A percentile compares a stretch with the other conserved stretches of the same genome.
These are phyloP conservation scores for Spea multiplicata DNA, from an alignment of 2,113 vertebrate species.

Conservation along the genomic window DNA sequence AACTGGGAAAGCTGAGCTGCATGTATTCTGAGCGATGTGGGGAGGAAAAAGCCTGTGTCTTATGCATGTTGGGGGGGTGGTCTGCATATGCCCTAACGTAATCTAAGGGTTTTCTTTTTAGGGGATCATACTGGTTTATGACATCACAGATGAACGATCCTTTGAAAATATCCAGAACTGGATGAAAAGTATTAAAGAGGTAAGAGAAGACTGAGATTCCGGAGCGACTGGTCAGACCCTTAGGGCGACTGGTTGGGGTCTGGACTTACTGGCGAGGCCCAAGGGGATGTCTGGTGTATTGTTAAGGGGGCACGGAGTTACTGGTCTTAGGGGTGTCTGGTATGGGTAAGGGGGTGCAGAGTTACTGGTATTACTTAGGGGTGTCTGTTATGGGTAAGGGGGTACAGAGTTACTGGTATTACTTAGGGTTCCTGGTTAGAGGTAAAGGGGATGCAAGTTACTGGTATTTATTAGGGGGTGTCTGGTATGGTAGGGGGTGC, in stretches of 20 bases:
- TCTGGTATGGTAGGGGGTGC: too few species aligned
- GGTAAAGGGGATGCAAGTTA: too few species aligned
- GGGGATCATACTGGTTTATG: conserved; percentile 93
- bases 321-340: too few species aligned
- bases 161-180: conserved; percentile 95
- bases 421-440: too few species aligned
- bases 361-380: too few species aligned
- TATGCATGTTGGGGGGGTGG: not conserved
- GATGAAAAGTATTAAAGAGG: conserved; percentile 93
- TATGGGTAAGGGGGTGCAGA: too few species aligned
- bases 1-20: not conserved
- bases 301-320: too few species aligned
- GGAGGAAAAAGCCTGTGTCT: not conserved
- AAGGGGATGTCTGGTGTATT: not conserved
- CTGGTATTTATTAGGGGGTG: too few species aligned
- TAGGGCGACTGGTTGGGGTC: too few species aligned
- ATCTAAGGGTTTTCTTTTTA: conserved; percentile 46
- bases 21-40: not conserved
- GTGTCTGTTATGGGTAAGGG: too few species aligned
- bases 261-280: too few species aligned
- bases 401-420: too few species aligned
- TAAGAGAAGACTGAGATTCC: conserved; percentile 3
- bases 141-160: conserved; percentile 91
- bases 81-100: not conserved
- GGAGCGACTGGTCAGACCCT: not conserved